Evolutionary conservation across 2,888 invertebrate genomes (phyloP).

Genomic region (Dinocampus coccinellae): DNA sequence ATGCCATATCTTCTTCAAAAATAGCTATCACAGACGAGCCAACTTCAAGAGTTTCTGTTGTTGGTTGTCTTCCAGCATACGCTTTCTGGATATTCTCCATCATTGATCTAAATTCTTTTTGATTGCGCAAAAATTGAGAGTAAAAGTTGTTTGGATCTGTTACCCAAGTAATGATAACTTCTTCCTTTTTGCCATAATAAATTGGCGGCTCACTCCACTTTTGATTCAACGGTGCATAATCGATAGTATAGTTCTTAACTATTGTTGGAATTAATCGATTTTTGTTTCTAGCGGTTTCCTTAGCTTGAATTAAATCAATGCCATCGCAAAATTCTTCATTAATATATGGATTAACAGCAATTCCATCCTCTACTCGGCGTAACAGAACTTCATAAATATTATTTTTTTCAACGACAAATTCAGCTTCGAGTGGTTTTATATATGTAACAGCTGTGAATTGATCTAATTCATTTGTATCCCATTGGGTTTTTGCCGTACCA

Average conservation of each 20-base stretch:
- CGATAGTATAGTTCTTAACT: slow-evolving; percentile 54
- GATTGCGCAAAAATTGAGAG: slow-evolving; percentile 70
- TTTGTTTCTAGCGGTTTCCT: slow-evolving; percentile 44
- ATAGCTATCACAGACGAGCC: slow-evolving; percentile 79
- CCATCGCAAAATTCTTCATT: slow-evolving; percentile 55
- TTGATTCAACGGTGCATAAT: slow-evolving; percentile 71
- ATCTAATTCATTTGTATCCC: slow-evolving; percentile 47
- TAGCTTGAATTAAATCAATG: slow-evolving; percentile 51
- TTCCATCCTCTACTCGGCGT: slow-evolving; percentile 46
- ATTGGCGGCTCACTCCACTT: slow-evolving; percentile 71
- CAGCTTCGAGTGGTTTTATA: slow-evolving; percentile 55
- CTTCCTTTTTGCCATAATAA: slow-evolving; percentile 72
- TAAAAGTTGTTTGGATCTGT: slow-evolving; percentile 81
- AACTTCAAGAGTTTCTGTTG: slow-evolving; percentile 59
- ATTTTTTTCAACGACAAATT: slow-evolving; percentile 56
- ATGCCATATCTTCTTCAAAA: slow-evolving; percentile 78
- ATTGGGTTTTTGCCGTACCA: slow-evolving; percentile 50
- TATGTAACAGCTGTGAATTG: slow-evolving; percentile 49
- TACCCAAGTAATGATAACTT: slow-evolving; percentile 81
- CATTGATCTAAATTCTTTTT: slow-evolving; percentile 75
- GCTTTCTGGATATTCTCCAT: slow-evolving; percentile 80
- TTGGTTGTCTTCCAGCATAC: slow-evolving; percentile 72
- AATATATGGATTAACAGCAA: slow-evolving; percentile 45
- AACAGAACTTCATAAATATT: slow-evolving; percentile 57
- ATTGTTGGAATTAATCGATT: slow-evolving; percentile 15